phyloP scores from a whole-genome alignment of 2,888 invertebrate species.

The Lochmaea crataegi region DNA sequence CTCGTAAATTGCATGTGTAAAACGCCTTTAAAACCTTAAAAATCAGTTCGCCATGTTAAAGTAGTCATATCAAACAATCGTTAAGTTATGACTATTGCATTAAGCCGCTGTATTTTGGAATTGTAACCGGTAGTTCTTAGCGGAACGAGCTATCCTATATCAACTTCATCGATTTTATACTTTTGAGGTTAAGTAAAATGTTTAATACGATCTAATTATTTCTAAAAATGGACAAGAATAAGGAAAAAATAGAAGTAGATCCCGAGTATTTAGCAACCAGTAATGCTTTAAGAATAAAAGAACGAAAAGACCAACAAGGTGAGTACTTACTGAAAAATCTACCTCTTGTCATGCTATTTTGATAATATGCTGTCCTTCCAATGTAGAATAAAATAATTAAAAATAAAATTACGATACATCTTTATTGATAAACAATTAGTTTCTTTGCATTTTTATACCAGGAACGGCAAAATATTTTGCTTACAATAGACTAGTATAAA shows the following conservation, averaged over 20 bases:
- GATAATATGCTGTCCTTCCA: neutral
- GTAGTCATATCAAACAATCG: neutral
- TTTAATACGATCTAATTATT: conserved; percentile 18
- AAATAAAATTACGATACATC: too few species aligned
- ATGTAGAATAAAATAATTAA: too few species aligned
- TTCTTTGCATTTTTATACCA: neutral
- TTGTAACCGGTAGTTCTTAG: neutral
- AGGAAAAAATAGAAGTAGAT: conserved; percentile 51
- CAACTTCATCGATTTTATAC: conserved; percentile 21
- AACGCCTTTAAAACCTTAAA: too few species aligned
- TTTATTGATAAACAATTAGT: neutral
- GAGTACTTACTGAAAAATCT: conserved; percentile 31
- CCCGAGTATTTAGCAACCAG: conserved; percentile 58
- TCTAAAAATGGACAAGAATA: conserved; percentile 40
- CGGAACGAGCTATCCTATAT: neutral
- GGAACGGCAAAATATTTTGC: neutral
- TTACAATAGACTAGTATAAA: neutral
- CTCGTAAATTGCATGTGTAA: too few species aligned
- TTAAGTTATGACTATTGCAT: neutral
- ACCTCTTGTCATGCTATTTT: neutral
- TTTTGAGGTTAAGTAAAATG: conserved; percentile 31
- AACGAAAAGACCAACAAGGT: conserved; percentile 57
- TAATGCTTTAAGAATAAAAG: conserved; percentile 53
- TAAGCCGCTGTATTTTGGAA: neutral
- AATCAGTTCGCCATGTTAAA: neutral